Conservation (phyloP, 30 jellyfish, hydroid and myxozoan species). For the Aurelia coerulea region DNA sequence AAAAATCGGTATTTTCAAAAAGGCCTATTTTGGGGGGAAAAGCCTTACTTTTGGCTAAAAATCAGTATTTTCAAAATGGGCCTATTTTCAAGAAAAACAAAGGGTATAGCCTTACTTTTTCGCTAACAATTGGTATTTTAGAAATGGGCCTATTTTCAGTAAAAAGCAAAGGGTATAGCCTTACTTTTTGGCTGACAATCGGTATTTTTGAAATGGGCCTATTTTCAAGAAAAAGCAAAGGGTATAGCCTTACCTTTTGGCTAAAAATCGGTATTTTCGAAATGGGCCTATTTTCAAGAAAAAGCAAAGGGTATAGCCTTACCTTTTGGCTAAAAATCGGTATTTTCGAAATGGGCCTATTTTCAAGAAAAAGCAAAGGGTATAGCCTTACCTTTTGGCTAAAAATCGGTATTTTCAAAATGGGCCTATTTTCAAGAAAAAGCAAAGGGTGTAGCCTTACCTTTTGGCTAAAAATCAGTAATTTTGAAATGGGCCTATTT, state of each 20-base stretch:
- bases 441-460: constrained; percentile 10
- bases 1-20: too few species aligned
- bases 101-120: too few species aligned
- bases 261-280: not conserved
- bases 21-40: too few species aligned
- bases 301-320: constrained; percentile 5
- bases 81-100: too few species aligned
- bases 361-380: not conserved
- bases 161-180: constrained; percentile 7
- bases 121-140: not conserved
- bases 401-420: not conserved
- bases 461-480: not conserved
- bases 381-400: not conserved
- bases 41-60: too few species aligned
- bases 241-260: too few species aligned
- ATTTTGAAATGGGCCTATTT: not conserved
- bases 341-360: not conserved
- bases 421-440: not conserved
- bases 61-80: too few species aligned
- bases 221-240: too few species aligned
- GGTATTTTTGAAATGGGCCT: not conserved
- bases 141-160: not conserved
- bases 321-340: not conserved
- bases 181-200: not conserved
- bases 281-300: not conserved